Conservation (phyloP, 2,113 vertebrate genomes). For the Heterochromis multidens region DNA sequence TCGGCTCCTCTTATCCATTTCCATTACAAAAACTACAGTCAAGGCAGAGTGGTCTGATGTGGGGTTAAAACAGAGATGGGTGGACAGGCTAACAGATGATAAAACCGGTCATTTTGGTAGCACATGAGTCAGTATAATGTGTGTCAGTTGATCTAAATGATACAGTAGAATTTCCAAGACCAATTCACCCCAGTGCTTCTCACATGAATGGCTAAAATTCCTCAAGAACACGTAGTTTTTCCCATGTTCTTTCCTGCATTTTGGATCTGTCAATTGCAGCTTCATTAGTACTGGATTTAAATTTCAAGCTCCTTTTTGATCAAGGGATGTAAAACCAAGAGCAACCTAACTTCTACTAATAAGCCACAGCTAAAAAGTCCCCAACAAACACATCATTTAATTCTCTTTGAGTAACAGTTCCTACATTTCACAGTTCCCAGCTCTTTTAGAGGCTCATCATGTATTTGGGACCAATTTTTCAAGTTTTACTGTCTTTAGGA, state of each 20-base stretch:
- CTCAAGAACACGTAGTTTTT: background rate
- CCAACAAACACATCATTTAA: background rate
- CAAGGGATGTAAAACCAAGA: background rate
- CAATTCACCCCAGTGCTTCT: background rate
- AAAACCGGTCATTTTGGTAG: background rate
- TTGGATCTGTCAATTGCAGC: accelerated
- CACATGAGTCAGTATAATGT: background rate
- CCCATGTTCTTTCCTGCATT: background rate
- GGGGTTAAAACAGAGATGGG: conserved; percentile 27
- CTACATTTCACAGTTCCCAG: background rate
- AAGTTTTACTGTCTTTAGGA: background rate
- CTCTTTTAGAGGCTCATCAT: too few relatives aligned
- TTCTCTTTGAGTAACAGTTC: background rate
- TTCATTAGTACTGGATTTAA: background rate
- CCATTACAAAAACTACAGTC: conserved; percentile 35
- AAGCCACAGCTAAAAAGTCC: too few relatives aligned
- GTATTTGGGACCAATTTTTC: background rate
- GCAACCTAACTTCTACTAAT: background rate
- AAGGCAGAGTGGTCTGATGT: conserved; percentile 22
- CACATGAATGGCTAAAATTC: background rate
- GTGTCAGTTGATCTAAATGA: background rate
- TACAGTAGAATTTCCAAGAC: background rate
- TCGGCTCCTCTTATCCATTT: conserved; percentile 36
- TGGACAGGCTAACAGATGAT: background rate
- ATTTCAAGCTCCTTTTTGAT: background rate